Evolutionary conservation across 1,140 invertebrate genomes (phyloP), one percentile per base, ranked within the genome.

Genomic region (Trichogramma pretiosum): DNA sequence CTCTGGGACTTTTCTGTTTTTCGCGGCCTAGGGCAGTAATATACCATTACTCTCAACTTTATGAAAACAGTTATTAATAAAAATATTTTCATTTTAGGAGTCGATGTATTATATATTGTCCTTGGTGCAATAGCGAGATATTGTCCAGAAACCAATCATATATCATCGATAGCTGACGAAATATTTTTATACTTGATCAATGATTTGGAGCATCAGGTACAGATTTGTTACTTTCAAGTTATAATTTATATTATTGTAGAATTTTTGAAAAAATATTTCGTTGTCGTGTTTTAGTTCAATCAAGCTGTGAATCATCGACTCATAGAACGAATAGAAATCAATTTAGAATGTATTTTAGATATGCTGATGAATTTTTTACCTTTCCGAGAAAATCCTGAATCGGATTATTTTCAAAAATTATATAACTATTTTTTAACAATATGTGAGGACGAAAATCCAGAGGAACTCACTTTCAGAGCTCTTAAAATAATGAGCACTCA

Each of bases 401-500:
- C 45, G 17, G 19, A 32, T 8, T 7, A 42, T 44, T 39, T 16
- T 30, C 3, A 39, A 22, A 35, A 51, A 28, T 45, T 53, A 1
- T 60, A 62, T 17, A 5, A 19, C 5, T 44, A 48, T 44, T 39
- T 57, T 14, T 54, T 55, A 37, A n/a, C 42, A 39, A 3, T 59
- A 14, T 45, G 40, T 37, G 28, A 28, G 1, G 10, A 13, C 5
- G 22, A 39, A 11, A n/a, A 18, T 16, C 48, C 55, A 11, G 48
- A 52, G 36, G 7, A 23, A 8, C 26, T 58, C 3, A 41, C 54
- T 21, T 44, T 44, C 43, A 39, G 52, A 13, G 50, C 57, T 5
- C 23, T 67, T 10, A 30, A 52, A 37, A 52, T 70, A 13, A 39
- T 70, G 0, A 47, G 16, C 3, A 39, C 18, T 32, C 56, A 63